phyloP scores from a whole-genome alignment of 2,888 invertebrate species.

The Tupiocoris notatus region DNA sequence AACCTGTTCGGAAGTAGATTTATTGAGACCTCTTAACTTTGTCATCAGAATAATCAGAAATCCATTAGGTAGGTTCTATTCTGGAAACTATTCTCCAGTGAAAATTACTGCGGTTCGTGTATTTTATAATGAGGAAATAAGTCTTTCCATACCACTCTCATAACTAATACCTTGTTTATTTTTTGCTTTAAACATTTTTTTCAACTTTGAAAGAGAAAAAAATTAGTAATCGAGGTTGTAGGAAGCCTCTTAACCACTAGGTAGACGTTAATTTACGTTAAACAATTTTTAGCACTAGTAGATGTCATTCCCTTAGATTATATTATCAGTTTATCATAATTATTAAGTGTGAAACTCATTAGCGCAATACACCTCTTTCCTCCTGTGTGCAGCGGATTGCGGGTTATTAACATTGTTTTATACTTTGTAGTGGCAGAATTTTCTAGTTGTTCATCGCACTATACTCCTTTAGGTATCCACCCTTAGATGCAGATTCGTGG shows the following conservation, averaged over 20 bases:
- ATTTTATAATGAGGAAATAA: too few species aligned
- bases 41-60: too few species aligned
- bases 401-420: slow-evolving; percentile 25
- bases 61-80: too few species aligned
- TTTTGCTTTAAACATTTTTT: too few species aligned
- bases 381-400: slow-evolving; percentile 18
- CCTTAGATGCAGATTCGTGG: slow-evolving; percentile 21
- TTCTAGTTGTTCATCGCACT: neutral
- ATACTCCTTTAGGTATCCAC: slow-evolving; percentile 9
- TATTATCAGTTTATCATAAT: slow-evolving; percentile 9
- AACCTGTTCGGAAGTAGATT: too few species aligned
- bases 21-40: too few species aligned
- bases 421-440: slow-evolving; percentile 14
- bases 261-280: neutral
- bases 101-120: too few species aligned
- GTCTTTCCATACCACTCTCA: too few species aligned
- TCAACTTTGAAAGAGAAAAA: too few species aligned
- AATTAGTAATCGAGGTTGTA: neutral
- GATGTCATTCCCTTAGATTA: slow-evolving; percentile 24
- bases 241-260: neutral
- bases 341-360: slow-evolving; percentile 16
- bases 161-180: too few species aligned
- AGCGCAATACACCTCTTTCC: slow-evolving; percentile 17
- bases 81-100: too few species aligned
- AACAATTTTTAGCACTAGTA: neutral